Base-by-base conservation (phyloP, 2,888 invertebrate species). In the Andrena praecox region DNA sequence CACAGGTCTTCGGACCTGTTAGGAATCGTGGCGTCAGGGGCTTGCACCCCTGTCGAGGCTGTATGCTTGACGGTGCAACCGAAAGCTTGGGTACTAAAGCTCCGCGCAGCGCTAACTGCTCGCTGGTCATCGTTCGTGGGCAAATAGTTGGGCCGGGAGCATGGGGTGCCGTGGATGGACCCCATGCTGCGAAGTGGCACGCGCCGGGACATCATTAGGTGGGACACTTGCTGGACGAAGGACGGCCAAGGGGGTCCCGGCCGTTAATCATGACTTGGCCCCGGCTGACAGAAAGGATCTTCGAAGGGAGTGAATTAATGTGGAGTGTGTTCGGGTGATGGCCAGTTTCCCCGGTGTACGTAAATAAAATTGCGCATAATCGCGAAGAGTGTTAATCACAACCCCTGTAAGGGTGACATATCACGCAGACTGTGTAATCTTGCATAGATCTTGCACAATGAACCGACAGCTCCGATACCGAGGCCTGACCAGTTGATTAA, bases 191-290 rank as follows among this genome's bases (percentile, higher is more conserved):
- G 93, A 91, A 84, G 89, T 87, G 93, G 90, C 94, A 94, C 94
- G 94, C 93, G 94, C 91, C 92, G 89, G 91, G 87, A 91, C 93
- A 92, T 94, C 93, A 94, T 94, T 93, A 94, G 90, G 91, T 84
- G 91, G 89, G 91, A 92, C 93, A 93, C 93, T 93, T 93, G 93
- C 93, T 88, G 82, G 86, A 78, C 85, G 84, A 77, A 87, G 86
- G 87, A 85, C 80, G 70, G 64, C 70, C 63, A 67, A 76, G 77
- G 85, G 84, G 87, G 87, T 79, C 62, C 81, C 62, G 33, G 50
- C 27, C 64, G 81, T 86, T 85, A 81, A 79, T 88, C 88, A 76
- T 74, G 73, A 81, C 73, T 82, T 69, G 60, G 69, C 52, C 59
- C 68, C 70, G 33, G 67, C 64, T 54, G 78, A 12, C 77, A 64